These are phyloP conservation scores for Erpetoichthys calabaricus DNA, from an alignment of 2,797 vertebrate species.

Conservation along the genomic window DNA sequence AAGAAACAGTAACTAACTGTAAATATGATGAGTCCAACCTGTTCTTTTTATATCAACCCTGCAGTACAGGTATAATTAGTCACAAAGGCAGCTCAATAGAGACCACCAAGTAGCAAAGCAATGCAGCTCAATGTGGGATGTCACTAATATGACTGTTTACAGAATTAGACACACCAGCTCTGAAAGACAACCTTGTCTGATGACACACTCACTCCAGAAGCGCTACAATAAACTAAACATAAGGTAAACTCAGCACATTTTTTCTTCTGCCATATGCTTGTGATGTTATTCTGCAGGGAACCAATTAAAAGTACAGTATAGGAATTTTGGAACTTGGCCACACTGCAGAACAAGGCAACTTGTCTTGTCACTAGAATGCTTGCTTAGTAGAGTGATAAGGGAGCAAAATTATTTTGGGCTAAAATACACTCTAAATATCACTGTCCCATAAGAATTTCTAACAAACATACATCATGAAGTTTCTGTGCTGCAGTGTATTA, in stretches of 20 bases:
- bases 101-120: neutral
- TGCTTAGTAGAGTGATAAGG: conserved; percentile 51
- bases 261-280: conserved; percentile 54
- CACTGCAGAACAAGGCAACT: conserved; percentile 58
- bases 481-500: no score
- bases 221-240: conserved; percentile 40
- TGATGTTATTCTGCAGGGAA: conserved; percentile 59
- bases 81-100: neutral
- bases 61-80: neutral
- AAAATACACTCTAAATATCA: conserved; percentile 19
- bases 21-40: no score
- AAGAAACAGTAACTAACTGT: no score
- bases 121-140: neutral
- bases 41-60: neutral
- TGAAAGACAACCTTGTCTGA: conserved; percentile 11
- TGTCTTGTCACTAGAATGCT: conserved; percentile 55
- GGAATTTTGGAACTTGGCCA: conserved; percentile 54
- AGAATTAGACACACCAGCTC: neutral
- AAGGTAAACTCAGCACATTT: conserved; percentile 54
- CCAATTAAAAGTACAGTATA: conserved; percentile 62
- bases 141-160: neutral
- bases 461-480: no score
- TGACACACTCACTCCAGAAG: conserved; percentile 28
- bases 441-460: neutral
- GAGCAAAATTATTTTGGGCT: conserved; percentile 37